A percentile compares a stretch with the other conserved stretches of the same genome.
Conservation (phyloP, 2,113 vertebrate species). For the Pantherophis guttatus region DNA sequence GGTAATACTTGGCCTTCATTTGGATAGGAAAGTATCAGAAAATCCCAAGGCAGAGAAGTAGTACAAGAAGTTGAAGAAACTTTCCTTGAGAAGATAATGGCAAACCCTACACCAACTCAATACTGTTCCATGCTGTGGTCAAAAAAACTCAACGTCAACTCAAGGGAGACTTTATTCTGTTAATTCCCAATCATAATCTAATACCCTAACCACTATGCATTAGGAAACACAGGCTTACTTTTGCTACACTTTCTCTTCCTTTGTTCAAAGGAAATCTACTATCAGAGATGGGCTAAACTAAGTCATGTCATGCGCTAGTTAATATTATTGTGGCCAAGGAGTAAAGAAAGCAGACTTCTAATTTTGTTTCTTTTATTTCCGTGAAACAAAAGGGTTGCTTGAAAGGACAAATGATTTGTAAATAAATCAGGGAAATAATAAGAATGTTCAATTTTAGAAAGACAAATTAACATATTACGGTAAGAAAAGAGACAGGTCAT, state of each 20-base stretch:
- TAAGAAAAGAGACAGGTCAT: conserved; percentile 33
- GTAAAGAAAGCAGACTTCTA: conserved; percentile 5
- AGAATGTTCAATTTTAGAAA: conserved; percentile 29
- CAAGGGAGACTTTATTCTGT: background rate
- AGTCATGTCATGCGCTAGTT: background rate
- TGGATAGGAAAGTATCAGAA: background rate
- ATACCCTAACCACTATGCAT: background rate
- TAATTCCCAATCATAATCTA: background rate
- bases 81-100: background rate
- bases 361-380: conserved; percentile 38
- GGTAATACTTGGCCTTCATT: background rate
- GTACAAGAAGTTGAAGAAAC: background rate
- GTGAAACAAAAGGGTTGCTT: conserved; percentile 25
- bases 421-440: conserved; percentile 38
- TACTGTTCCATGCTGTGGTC: background rate
- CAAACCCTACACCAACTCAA: background rate
- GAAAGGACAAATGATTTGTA: conserved; percentile 35
- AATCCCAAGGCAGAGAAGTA: background rate
- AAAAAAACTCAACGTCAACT: background rate
- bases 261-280: conserved; percentile 18
- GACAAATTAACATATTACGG: conserved; percentile 34
- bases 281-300: accelerated
- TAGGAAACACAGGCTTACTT: background rate
- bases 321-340: conserved; percentile 16
- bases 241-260: background rate